Percentiles rank a stretch among this genome's conserved stretches.
These are phyloP conservation scores for Samia ricini DNA, from an alignment of 1,140 invertebrate genomes.

Conservation along the genomic window DNA sequence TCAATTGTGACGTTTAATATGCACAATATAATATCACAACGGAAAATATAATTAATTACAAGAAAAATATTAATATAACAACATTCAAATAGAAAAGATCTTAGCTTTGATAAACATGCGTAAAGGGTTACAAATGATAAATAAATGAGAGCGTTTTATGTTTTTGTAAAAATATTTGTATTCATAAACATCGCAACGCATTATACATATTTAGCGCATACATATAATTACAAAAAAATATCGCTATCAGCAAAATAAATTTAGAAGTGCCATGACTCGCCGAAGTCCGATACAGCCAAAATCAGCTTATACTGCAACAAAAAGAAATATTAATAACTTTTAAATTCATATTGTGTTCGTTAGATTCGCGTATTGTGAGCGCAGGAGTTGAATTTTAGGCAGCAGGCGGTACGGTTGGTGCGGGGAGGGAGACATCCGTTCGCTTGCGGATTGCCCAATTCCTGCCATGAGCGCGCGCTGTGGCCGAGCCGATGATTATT, in stretches of 20 bases:
- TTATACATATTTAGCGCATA: not conserved
- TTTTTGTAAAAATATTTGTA: not conserved
- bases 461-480: slow-evolving; percentile 33
- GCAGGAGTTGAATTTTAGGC: slow-evolving; percentile 56
- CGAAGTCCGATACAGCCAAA: not conserved
- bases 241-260: not conserved
- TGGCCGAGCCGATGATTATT: slow-evolving; percentile 38
- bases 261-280: not conserved
- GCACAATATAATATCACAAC: not conserved
- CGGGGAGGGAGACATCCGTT: slow-evolving; percentile 45
- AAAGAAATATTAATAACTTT: slow-evolving; percentile 41
- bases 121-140: too few relatives aligned
- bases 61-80: not conserved
- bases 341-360: slow-evolving; percentile 46
- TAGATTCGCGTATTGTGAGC: slow-evolving; percentile 39
- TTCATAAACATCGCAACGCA: not conserved
- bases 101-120: too few relatives aligned
- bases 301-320: slow-evolving; percentile 33
- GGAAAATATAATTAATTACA: not conserved
- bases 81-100: not conserved
- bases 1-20: slow-evolving; percentile 7
- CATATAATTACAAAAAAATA: not conserved
- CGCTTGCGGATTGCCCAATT: slow-evolving; percentile 69
- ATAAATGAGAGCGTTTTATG: not conserved
- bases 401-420: slow-evolving; percentile 23